These are phyloP conservation scores for Cynaeus angustus DNA, from an alignment of 2,888 invertebrate genomes.

Conservation along the genomic window DNA sequence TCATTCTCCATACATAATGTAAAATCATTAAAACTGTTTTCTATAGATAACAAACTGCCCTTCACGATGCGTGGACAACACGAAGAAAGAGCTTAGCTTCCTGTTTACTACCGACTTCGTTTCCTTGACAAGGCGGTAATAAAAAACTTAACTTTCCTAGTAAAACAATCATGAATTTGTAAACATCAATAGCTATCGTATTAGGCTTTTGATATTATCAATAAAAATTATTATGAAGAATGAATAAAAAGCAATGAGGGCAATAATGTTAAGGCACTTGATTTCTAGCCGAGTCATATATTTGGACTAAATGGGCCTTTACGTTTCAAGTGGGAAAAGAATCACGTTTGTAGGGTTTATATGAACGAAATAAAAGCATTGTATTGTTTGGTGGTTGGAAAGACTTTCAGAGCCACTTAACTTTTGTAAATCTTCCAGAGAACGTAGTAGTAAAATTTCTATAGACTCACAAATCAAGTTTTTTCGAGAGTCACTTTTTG, in stretches of 20 bases:
- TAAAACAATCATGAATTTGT: not conserved
- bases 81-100: slow-evolving; percentile 17
- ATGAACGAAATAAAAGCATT: slow-evolving; percentile 49
- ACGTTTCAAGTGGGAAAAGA: slow-evolving; percentile 35
- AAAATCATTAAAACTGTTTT: slow-evolving; percentile 5
- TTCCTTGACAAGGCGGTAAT: slow-evolving; percentile 22
- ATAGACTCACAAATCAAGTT: slow-evolving; percentile 63
- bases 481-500: slow-evolving; percentile 59
- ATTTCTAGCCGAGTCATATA: slow-evolving; percentile 14
- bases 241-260: slow-evolving; percentile 10
- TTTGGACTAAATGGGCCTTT: slow-evolving; percentile 28
- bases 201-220: not conserved
- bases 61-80: slow-evolving; percentile 7
- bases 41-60: slow-evolving; percentile 4
- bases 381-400: slow-evolving; percentile 45
- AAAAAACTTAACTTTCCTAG: slow-evolving; percentile 10
- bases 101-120: slow-evolving; percentile 28
- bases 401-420: slow-evolving; percentile 49
- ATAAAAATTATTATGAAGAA: not conserved
- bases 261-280: slow-evolving; percentile 10
- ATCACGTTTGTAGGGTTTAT: slow-evolving; percentile 41
- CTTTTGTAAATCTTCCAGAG: slow-evolving; percentile 51
- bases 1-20: not conserved
- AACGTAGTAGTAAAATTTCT: slow-evolving; percentile 58
- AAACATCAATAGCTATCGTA: not conserved